Evolutionary conservation across 2,113 vertebrate species (phyloP), one percentile per base, ranked within the genome.

Genomic region (Dissostichus mawsoni): DNA sequence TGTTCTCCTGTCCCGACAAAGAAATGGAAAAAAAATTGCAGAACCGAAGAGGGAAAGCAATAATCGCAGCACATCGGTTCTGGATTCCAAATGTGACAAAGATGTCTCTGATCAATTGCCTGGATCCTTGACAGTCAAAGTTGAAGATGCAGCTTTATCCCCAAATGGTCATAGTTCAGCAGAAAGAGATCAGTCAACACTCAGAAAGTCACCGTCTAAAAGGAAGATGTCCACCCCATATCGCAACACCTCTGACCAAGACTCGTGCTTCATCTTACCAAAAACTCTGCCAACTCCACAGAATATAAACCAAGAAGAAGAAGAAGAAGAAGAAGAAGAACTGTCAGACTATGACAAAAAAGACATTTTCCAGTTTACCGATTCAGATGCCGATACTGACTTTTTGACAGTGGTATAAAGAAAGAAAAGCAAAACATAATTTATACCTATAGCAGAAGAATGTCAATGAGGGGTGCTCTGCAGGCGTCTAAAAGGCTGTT

Each of bases 181-280:
- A 76, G 93, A 87, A 90, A 95, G 89, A 92, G 57, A 95, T 94
- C 95, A 95, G 89, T 95, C 82, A 89, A 82, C 95, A 85, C 57
- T 94, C 82, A 92, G 92, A 94, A 95, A 95, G 94, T 95, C 88
- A 86, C 93, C 94, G 2, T 94, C 92, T 14, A 94, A 94, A 81
- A 81, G 93, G 36, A 94, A 94, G 83, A 93, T 93, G 91, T 97
- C 94, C 89, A 97, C 92, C 87, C 93, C 95, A 79, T 97, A 94
- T 92, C 96, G 96, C 82, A 96, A 97, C 95, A 96, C 96, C 84
- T 95, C 96, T 73, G 96, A 98, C 87, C 96, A 97, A 94, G 96
- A 96, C 90, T 96, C 96, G 76, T 95, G 96, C 93, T 96, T 97
- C 87, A 95, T 97, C 92, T 95, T 97, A 92, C 95, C 97, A 81